Conservation (phyloP, 1,140 invertebrate genomes). For the Alviniconcha marisindica region DNA sequence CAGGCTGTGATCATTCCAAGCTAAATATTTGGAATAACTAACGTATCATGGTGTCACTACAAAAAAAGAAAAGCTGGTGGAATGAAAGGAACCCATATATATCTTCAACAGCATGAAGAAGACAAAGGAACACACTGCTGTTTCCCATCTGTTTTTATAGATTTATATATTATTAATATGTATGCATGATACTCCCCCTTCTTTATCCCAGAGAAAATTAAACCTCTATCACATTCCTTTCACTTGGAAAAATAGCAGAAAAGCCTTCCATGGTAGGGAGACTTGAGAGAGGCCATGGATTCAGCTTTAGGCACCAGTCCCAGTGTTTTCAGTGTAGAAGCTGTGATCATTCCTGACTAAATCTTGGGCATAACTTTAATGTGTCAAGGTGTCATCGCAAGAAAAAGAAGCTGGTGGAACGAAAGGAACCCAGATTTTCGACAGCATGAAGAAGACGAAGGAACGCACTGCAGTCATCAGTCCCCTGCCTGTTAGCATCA, state of each 20-base stretch:
- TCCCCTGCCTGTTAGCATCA: slow-evolving; percentile 46
- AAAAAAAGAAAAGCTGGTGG: slow-evolving; percentile 18
- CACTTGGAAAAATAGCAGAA: no score
- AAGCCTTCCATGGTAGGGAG: no score
- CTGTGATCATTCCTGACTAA: background rate
- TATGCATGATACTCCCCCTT: no score
- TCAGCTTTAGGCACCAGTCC: no score
- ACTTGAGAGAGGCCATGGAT: no score
- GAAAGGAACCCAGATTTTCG: slow-evolving; percentile 72
- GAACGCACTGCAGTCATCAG: slow-evolving; percentile 44
- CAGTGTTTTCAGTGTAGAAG: no score
- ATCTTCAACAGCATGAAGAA: slow-evolving; percentile 71
- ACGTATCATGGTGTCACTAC: background rate
- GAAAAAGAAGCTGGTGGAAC: slow-evolving; percentile 18
- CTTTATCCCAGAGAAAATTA: no score
- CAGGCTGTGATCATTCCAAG: background rate
- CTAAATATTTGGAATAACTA: background rate
- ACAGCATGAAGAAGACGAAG: slow-evolving; percentile 65
- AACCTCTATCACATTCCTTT: no score
- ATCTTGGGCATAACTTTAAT: background rate
- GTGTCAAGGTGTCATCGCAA: background rate
- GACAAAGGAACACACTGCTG: slow-evolving; percentile 50
- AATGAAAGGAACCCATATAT: slow-evolving; percentile 66
- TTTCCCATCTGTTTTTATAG: no score
- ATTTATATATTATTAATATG: no score